Conservation (phyloP, 2,797 vertebrate genomes). For the Lepidocolaptes lacrymiger region DNA sequence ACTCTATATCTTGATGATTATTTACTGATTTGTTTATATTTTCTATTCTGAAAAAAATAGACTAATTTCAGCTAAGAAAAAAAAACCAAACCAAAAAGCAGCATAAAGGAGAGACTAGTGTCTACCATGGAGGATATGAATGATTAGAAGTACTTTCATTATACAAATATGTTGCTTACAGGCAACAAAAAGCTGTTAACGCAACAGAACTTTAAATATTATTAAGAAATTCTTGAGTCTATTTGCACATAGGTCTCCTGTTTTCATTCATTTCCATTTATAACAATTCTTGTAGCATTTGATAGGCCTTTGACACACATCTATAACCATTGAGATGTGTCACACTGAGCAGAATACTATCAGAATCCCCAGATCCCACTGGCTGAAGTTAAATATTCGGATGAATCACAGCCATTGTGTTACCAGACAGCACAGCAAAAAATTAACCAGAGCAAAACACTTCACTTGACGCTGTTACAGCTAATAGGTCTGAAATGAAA, state of each 20-base stretch:
- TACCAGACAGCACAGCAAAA: not conserved
- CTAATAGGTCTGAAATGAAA: constrained; percentile 53
- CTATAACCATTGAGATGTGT: not conserved
- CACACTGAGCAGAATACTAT: not conserved
- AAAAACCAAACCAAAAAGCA: not conserved
- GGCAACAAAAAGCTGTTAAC: not conserved
- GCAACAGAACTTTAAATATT: not conserved
- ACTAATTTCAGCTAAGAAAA: not conserved
- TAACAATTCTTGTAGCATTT: not conserved
- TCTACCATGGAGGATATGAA: not conserved
- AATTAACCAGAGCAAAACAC: constrained; percentile 3
- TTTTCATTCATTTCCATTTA: not conserved
- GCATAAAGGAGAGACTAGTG: not conserved
- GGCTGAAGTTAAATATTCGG: not conserved
- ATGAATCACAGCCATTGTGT: not conserved
- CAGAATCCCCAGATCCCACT: not conserved
- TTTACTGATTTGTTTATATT: not conserved
- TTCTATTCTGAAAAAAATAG: not conserved
- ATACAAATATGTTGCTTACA: not conserved
- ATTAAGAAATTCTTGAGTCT: not conserved
- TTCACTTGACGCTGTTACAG: not conserved
- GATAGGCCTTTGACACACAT: not conserved
- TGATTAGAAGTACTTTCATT: not conserved
- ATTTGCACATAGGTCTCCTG: not conserved
- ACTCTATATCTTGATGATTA: not conserved